A percentile compares a stretch with the other conserved stretches of the same genome.
Conservation (phyloP, 2,888 invertebrate species). For the Polydrusus pterygomalis region DNA sequence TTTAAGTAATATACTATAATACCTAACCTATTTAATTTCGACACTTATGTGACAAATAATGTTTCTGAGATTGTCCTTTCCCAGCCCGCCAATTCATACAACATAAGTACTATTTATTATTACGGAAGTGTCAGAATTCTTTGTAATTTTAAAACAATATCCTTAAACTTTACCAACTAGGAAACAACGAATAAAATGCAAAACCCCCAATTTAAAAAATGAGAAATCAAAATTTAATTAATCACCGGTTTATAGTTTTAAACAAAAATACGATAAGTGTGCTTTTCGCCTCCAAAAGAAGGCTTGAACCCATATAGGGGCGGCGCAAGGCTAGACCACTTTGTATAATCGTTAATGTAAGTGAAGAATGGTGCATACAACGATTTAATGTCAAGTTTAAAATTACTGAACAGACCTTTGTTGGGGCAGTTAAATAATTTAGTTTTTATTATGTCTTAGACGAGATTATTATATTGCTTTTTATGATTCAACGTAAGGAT, state of each 20-base stretch:
- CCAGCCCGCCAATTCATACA: too few species aligned
- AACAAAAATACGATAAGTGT: conserved; percentile 20
- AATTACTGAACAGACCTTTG: conserved; percentile 26
- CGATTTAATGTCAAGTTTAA: conserved; percentile 44
- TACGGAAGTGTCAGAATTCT: neutral
- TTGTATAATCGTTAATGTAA: conserved; percentile 26
- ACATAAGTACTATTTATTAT: neutral
- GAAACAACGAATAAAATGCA: conserved; percentile 22
- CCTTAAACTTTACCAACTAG: conserved; percentile 22
- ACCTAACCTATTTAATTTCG: too few species aligned
- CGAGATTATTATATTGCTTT: conserved; percentile 27
- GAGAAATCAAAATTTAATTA: conserved; percentile 23
- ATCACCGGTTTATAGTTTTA: conserved; percentile 9
- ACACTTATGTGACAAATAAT: too few species aligned
- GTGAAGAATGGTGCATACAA: conserved; percentile 11
- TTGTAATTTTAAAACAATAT: conserved; percentile 8
- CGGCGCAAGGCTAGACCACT: conserved; percentile 23
- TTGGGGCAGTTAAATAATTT: conserved; percentile 34
- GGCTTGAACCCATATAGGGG: conserved; percentile 34
- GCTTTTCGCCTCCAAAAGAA: conserved; percentile 39
- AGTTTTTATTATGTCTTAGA: conserved; percentile 27
- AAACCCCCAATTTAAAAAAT: conserved; percentile 26
- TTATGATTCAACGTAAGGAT: conserved; percentile 1
- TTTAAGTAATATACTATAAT: too few species aligned
- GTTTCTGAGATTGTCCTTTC: neutral